phyloP scores from a whole-genome alignment of 1,140 invertebrate genomes.

The Drosophila teissieri region DNA sequence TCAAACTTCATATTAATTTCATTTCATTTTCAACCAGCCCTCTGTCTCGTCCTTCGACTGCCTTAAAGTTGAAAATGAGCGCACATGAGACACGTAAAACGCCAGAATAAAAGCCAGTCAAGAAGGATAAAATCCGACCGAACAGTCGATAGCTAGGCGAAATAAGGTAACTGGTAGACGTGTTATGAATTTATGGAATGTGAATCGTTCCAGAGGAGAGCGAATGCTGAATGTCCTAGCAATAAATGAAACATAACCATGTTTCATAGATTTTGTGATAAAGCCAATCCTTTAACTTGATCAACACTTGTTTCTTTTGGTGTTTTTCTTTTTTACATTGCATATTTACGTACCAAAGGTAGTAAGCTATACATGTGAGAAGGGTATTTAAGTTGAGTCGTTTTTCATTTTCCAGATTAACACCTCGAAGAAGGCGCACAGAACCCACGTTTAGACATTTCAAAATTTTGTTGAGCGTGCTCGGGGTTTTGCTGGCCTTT shows the following conservation, averaged over 20 bases:
- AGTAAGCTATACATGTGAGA: neutral
- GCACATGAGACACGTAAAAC: slow-evolving; percentile 45
- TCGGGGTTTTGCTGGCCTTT: slow-evolving; percentile 27
- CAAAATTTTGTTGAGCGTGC: slow-evolving; percentile 23
- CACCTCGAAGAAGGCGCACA: slow-evolving; percentile 17
- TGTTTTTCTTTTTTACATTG: too few relatives aligned
- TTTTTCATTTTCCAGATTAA: neutral
- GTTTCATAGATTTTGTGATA: too few relatives aligned
- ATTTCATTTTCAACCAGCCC: slow-evolving; percentile 68
- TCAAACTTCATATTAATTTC: slow-evolving; percentile 81
- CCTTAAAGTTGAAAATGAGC: slow-evolving; percentile 60
- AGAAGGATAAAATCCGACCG: slow-evolving; percentile 54
- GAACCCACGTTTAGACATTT: slow-evolving; percentile 29
- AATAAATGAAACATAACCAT: neutral
- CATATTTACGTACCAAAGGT: too few relatives aligned
- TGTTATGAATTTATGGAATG: slow-evolving; percentile 61
- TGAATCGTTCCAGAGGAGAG: neutral
- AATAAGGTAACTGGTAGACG: slow-evolving; percentile 48
- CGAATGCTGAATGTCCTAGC: slow-evolving; percentile 3
- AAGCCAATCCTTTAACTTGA: neutral
- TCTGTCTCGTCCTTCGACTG: slow-evolving; percentile 14
- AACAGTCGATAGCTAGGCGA: slow-evolving; percentile 36
- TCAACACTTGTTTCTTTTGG: neutral
- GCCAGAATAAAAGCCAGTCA: slow-evolving; percentile 45
- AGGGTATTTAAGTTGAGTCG: neutral